These are phyloP conservation scores for Hyles euphorbiae DNA, from an alignment of 1,140 invertebrate genomes.

Conservation along the genomic window DNA sequence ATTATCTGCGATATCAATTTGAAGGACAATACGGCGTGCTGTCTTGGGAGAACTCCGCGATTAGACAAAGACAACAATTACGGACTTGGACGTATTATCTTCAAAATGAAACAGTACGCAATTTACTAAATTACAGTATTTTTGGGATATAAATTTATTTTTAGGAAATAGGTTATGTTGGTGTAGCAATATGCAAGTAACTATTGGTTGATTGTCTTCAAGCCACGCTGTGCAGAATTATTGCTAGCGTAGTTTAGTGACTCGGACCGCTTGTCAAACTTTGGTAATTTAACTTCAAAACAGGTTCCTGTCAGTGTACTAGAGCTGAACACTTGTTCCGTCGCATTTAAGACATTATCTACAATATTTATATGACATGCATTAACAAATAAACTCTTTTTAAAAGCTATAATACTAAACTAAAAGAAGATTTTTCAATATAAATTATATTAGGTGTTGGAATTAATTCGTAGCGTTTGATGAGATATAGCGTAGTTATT, in stretches of 20 bases:
- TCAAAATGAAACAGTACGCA: no score
- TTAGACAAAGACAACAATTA: slow-evolving; percentile 29
- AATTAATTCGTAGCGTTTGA: no score
- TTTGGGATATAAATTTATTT: no score
- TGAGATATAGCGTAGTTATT: no score
- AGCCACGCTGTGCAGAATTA: slow-evolving; percentile 60
- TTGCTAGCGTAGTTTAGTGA: slow-evolving; percentile 63
- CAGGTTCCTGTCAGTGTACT: slow-evolving; percentile 60
- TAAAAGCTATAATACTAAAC: no score
- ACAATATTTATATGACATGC: no score
- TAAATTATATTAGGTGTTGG: no score
- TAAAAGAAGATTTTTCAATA: no score
- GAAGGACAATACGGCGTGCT: slow-evolving; percentile 39
- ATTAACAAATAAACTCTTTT: no score
- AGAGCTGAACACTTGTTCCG: slow-evolving; percentile 53
- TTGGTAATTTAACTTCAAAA: slow-evolving; percentile 74
- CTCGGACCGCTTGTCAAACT: slow-evolving; percentile 69
- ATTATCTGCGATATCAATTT: slow-evolving; percentile 66
- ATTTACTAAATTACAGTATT: no score
- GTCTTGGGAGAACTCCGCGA: slow-evolving; percentile 63
- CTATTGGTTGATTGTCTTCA: slow-evolving; percentile 49
- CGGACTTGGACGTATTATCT: no score
- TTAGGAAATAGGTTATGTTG: neutral
- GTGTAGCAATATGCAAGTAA: slow-evolving; percentile 9
- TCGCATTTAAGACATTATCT: no score